Conservation (phyloP, 2,888 invertebrate genomes). For the Leucophora obtusa region DNA sequence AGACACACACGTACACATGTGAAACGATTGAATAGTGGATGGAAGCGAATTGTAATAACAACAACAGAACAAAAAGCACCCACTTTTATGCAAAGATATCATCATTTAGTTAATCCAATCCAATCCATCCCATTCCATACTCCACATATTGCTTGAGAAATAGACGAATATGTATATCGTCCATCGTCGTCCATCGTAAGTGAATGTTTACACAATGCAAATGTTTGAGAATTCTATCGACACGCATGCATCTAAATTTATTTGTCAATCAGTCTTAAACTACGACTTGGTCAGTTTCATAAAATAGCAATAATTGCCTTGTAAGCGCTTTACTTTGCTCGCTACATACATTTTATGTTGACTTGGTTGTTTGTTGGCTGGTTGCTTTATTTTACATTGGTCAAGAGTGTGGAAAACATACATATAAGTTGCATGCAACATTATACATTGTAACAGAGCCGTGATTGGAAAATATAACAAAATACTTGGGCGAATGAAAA, state of each 20-base stretch:
- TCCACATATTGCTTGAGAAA: neutral
- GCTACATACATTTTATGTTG: neutral
- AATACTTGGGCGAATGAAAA: neutral
- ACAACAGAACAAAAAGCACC: conserved; percentile 16
- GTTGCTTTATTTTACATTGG: conserved; percentile 7
- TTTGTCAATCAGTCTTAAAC: conserved; percentile 65
- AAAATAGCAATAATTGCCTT: conserved; percentile 65
- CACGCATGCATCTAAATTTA: conserved; percentile 65
- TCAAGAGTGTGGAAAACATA: conserved; percentile 36
- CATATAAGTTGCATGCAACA: conserved; percentile 58
- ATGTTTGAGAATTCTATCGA: conserved; percentile 64
- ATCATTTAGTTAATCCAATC: conserved; percentile 61
- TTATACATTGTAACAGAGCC: conserved; percentile 33
- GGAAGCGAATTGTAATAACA: neutral
- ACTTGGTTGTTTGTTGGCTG: neutral
- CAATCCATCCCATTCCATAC: conserved; percentile 46
- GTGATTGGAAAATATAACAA: neutral
- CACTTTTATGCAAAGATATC: conserved; percentile 48
- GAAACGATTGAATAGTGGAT: too few relatives aligned
- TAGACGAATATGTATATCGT: conserved; percentile 6
- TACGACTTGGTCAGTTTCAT: conserved; percentile 65
- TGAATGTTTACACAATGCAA: conserved; percentile 42
- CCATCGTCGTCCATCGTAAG: neutral
- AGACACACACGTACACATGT: neutral
- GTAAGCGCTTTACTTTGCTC: conserved; percentile 62